These are phyloP conservation scores for Automeris io DNA, from an alignment of 2,888 invertebrate species.

Conservation along the genomic window DNA sequence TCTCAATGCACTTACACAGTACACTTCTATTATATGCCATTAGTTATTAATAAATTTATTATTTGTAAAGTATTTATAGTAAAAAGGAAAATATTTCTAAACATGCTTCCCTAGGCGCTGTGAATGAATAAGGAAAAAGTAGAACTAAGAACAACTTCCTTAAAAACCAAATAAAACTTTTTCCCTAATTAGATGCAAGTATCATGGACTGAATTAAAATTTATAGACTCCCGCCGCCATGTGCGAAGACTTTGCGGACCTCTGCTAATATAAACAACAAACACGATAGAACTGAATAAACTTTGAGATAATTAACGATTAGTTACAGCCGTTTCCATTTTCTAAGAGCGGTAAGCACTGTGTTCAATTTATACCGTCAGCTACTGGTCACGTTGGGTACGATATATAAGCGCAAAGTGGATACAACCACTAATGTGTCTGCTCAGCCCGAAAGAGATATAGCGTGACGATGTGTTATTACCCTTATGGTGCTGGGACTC, in stretches of 20 bases:
- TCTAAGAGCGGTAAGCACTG: neutral
- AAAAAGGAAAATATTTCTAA: too few relatives aligned
- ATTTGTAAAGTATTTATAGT: too few relatives aligned
- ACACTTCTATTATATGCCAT: too few relatives aligned
- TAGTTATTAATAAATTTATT: too few relatives aligned
- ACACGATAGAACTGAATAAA: conserved; percentile 22
- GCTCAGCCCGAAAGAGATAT: too few relatives aligned
- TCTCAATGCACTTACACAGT: too few relatives aligned
- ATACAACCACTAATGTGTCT: too few relatives aligned
- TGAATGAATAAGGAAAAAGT: neutral
- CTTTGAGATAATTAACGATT: conserved; percentile 13
- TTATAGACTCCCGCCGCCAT: conserved; percentile 16
- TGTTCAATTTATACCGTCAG: too few relatives aligned
- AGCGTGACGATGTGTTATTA: too few relatives aligned
- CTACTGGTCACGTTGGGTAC: too few relatives aligned
- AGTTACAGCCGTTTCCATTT: neutral
- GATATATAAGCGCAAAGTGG: too few relatives aligned
- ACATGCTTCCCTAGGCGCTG: neutral
- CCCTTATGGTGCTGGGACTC: too few relatives aligned
- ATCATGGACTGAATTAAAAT: conserved; percentile 23
- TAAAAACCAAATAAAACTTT: conserved; percentile 10
- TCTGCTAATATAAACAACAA: conserved; percentile 27
- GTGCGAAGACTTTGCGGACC: neutral
- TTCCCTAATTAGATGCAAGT: conserved; percentile 25
- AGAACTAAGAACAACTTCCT: neutral